Base-by-base conservation (phyloP, 1,140 invertebrate species). In the Diachasma alloeum region DNA sequence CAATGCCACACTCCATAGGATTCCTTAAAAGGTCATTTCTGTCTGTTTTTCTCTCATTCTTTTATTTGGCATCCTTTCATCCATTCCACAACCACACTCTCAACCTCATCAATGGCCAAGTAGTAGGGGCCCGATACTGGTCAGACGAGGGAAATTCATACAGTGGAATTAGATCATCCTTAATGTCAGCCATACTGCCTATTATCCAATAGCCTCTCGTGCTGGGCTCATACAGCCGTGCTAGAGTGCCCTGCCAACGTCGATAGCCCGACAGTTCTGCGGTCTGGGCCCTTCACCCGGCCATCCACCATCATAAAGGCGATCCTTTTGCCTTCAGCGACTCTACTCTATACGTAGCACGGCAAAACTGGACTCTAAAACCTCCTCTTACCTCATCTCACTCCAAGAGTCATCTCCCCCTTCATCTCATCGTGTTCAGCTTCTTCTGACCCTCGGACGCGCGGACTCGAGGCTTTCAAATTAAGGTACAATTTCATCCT, bases 401-500 rank as follows among this genome's bases (percentile, higher is more conserved):
- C 15, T 68, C 31, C 66, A 19, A 37, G 26, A 26, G 36, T 66
- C 4, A 42, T 19, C 53, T 11, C 53, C 24, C 75, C 79, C 70
- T 68, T 74, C 78, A 19, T 72, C 4, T 36, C 37, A 24, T 73
- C 48, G 48, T 53, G 63, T 66, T 71, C 70, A 42, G 72, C 78
- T 83, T 84, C 69, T 31, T 66, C 42, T 37, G 67, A 42, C 56
- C 72, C 17, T 63, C 67, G 36, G 79, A 68, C 36, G 24, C 66
- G 13, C 36, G 13, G 26, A 68, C 31, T 84, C 77, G 79, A 79
- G 80, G 86, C 86, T 87, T 87, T 87, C 85, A 87, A 87, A 87
- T 87, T 87, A 87, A 85, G 82, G 82, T 83, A 86, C 85, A 85
- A 86, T 87, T 87, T 85, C 82, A 81, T 83, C 82, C 81, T 82